Evolutionary conservation across 2,797 vertebrate species (phyloP), one percentile per base, ranked within the genome.

Genomic region (Paramormyrops hopkinsi): DNA sequence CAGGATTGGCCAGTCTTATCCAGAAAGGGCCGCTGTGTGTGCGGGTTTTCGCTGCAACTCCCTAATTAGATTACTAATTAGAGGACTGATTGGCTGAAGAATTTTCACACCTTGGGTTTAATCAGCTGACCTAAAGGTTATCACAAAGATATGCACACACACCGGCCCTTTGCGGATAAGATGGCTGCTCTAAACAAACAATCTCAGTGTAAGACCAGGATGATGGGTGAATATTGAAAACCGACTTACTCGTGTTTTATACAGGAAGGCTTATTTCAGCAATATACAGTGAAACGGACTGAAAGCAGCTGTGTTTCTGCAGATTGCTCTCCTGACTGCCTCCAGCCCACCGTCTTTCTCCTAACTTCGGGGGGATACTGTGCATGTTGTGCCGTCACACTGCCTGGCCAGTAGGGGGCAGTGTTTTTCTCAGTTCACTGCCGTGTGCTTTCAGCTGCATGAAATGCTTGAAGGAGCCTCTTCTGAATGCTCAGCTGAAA

Each of bases 401-500:
- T 44, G 41, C 17, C 73, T 3, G 37, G 14, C 37, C 73, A 79
- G 37, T 44, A 44, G 73, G 73, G 37, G 17, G 37, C 14, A 41
- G 37, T 79, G 41, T 33, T n/a, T 84, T 84, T n/a, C 46, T 84
- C 46, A 51, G 7, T 2, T 25, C 22, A 29, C 46, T 84, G 44
- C 82, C 79, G 2, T 79, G 6, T 46, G 7, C 89, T 83, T 90
- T n/a, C 91, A 99, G 98, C 95, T 99, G 97, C 95, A 96, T 98
- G 95, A 96, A 95, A 94, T 97, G 97, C 91, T 94, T 99, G 92
- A 96, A 96, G 88, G 96, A 96, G 89, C 98, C 98, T 5, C 93
- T 99, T 87, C 94, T 99, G 87, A 95, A 96, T 91, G 97, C 96
- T 89, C 94, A 97, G 8, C 95, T 99, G 59, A 95, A 95, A 29